These are phyloP conservation scores for Caenorhabditis panamensis DNA, from an alignment of 2,888 invertebrate species.

Conservation along the genomic window DNA sequence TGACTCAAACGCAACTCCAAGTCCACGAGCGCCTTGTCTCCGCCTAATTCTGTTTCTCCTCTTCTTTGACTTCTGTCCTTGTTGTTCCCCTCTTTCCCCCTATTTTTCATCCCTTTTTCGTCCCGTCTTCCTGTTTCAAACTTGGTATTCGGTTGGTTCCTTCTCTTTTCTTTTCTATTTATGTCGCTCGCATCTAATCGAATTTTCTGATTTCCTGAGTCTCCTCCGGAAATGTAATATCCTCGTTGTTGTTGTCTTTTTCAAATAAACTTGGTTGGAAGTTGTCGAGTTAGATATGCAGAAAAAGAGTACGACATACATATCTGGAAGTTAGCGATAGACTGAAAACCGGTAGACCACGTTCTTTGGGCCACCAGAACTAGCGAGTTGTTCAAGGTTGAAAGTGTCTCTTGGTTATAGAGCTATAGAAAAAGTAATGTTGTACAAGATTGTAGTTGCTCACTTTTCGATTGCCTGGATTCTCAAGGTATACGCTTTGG, in stretches of 20 bases:
- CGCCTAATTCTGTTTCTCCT: conserved; percentile 28
- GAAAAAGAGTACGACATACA: too few species aligned
- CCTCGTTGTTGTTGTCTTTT: conserved; percentile 16
- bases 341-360: too few species aligned
- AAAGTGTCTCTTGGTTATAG: too few species aligned
- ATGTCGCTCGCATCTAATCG: neutral
- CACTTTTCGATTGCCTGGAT: too few species aligned
- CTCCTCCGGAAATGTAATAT: neutral
- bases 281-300: too few species aligned
- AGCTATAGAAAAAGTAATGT: too few species aligned
- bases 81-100: conserved; percentile 9
- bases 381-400: too few species aligned
- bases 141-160: conserved; percentile 12
- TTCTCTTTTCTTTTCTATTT: too few species aligned
- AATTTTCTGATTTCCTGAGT: conserved; percentile 21
- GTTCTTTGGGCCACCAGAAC: too few species aligned
- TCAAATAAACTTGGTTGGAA: conserved; percentile 28
- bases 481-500: too few species aligned
- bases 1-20: conserved; percentile 95
- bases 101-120: neutral
- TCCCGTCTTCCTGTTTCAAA: conserved; percentile 12
- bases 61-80: conserved; percentile 2
- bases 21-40: conserved; percentile 91
- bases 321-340: too few species aligned
- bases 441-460: too few species aligned